Percentiles rank a stretch among this genome's conserved stretches.
Evolutionary conservation across 2,888 invertebrate genomes (phyloP).

Genomic region (Agriopis aurantiaria): DNA sequence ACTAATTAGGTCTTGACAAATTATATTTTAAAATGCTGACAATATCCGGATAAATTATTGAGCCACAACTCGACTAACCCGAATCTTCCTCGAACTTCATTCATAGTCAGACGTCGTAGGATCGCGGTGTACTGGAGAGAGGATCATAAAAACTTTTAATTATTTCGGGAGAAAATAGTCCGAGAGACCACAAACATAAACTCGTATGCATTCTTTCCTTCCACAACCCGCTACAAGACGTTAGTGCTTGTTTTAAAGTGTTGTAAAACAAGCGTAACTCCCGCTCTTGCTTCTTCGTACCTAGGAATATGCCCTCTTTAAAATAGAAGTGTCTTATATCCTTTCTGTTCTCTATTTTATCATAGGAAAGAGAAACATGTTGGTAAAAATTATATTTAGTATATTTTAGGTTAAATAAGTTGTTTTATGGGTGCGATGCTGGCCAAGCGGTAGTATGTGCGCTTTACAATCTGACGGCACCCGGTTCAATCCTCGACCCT

Average conservation of each 20-base stretch:
- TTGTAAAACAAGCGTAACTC: conserved; percentile 81
- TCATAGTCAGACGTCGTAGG: conserved; percentile 59
- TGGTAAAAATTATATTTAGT: background rate
- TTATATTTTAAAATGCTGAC: background rate
- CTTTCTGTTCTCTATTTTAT: conserved; percentile 54
- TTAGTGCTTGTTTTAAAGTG: conserved; percentile 83
- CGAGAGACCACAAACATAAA: conserved; percentile 78
- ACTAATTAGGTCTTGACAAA: background rate
- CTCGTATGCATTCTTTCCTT: conserved; percentile 75
- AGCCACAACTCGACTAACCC: conserved; percentile 40
- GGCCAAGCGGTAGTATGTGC: no score
- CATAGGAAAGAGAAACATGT: conserved; percentile 43
- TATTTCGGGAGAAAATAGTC: conserved; percentile 76
- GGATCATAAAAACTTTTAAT: conserved; percentile 84
- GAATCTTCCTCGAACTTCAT: conserved; percentile 52
- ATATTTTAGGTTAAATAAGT: background rate
- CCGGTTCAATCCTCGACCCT: no score
- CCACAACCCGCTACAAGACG: conserved; percentile 67
- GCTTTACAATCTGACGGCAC: no score
- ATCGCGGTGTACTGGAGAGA: conserved; percentile 68
- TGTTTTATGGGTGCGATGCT: no score
- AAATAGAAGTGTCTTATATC: conserved; percentile 62
- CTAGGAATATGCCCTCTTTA: conserved; percentile 63
- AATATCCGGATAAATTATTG: background rate
- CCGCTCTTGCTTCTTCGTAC: conserved; percentile 54